These are phyloP conservation scores for Acridotheres tristis DNA, from an alignment of 2,797 vertebrate species.

Conservation along the genomic window DNA sequence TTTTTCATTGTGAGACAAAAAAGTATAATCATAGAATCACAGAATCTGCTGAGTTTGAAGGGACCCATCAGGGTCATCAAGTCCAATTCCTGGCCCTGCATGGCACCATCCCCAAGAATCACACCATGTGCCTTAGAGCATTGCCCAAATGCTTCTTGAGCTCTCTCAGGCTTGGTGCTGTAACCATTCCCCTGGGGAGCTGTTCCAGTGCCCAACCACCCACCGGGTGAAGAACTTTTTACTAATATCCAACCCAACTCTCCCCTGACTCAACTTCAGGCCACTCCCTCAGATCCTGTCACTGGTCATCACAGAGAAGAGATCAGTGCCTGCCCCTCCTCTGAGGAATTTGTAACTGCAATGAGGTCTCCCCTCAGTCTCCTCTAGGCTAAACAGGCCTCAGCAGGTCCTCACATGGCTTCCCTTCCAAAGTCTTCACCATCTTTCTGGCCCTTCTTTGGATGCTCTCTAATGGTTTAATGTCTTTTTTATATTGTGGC, in stretches of 20 bases:
- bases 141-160: fast-evolving
- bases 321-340: neutral
- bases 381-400: neutral
- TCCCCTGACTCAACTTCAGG: neutral
- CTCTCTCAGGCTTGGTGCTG: neutral
- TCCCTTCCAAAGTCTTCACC: neutral
- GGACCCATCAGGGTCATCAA: neutral
- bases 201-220: fast-evolving
- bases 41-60: neutral
- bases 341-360: fast-evolving
- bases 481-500: neutral
- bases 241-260: neutral
- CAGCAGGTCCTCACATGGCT: fast-evolving
- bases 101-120: neutral
- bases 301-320: neutral
- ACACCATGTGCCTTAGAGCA: neutral
- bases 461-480: fast-evolving
- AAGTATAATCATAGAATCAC: neutral
- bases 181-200: fast-evolving
- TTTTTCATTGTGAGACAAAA: neutral
- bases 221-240: fast-evolving
- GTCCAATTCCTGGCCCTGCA: neutral
- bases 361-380: fast-evolving
- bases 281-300: neutral
- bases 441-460: neutral